Percentiles rank a stretch among this genome's conserved stretches.
These are phyloP conservation scores for Streptopelia turtur DNA, from an alignment of 2,797 vertebrate species.

Conservation along the genomic window DNA sequence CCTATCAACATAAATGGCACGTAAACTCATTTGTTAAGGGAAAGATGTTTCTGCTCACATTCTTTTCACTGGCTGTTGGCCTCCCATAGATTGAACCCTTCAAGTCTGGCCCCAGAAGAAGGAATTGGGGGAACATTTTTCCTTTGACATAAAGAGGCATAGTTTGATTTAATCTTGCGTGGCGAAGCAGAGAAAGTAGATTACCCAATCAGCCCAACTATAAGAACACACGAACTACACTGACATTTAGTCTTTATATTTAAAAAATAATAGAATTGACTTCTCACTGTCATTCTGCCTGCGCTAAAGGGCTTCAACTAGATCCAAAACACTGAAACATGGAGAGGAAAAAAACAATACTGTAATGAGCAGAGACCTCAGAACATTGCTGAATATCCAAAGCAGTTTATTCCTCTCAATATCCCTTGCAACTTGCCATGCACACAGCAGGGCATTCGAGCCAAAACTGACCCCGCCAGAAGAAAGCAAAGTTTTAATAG, in stretches of 20 bases:
- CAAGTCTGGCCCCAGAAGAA: not conserved
- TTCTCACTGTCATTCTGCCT: not conserved
- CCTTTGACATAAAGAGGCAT: not conserved
- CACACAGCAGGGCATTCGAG: not conserved
- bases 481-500: not conserved
- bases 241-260: not conserved
- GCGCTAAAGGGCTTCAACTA: not conserved
- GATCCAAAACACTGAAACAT: not conserved
- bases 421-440: not conserved
- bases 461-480: not conserved
- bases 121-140: not conserved
- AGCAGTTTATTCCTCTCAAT: not conserved
- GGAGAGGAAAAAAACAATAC: not conserved
- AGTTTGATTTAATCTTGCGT: not conserved
- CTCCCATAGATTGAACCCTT: not conserved
- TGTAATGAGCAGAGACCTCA: not conserved
- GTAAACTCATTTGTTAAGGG: constrained; percentile 19
- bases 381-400: not conserved
- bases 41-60: not conserved
- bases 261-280: not conserved
- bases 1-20: constrained; percentile 12
- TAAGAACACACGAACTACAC: not conserved
- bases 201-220: not conserved
- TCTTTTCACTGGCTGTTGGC: not conserved
- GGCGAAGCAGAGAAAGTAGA: not conserved